Conservation (phyloP, 2,888 invertebrate species). For the Lasioglossum morio region DNA sequence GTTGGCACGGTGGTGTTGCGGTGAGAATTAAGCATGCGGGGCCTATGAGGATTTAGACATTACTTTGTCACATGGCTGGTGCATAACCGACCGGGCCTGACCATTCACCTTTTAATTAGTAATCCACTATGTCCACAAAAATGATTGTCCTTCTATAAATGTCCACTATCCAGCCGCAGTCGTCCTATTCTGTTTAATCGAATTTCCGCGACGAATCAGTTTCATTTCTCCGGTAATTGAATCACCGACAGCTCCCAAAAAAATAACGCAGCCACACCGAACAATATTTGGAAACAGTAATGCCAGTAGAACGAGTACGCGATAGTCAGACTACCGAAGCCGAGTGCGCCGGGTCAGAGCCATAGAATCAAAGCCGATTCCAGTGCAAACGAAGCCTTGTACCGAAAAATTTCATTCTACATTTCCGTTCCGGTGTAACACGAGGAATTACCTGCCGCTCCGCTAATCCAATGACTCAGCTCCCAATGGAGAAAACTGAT, state of each 20-base stretch:
- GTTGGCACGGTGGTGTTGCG: conserved; percentile 16
- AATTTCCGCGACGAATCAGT: background rate
- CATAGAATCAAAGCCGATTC: background rate
- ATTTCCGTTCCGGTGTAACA: conserved; percentile 5
- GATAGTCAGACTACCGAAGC: background rate
- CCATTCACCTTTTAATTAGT: background rate
- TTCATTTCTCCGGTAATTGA: background rate
- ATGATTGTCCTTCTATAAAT: background rate
- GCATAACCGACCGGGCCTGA: accelerated
- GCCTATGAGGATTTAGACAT: background rate
- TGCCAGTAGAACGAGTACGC: background rate
- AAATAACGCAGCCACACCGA: background rate
- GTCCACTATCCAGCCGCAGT: background rate
- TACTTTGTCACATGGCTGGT: background rate
- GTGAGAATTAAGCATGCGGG: conserved; percentile 2
- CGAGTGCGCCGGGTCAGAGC: background rate
- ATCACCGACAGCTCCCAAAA: background rate
- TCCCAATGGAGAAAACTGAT: background rate
- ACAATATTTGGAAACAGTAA: background rate
- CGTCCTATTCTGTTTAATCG: background rate
- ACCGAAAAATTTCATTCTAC: conserved; percentile 15
- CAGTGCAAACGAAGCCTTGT: conserved; percentile 19
- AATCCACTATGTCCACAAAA: background rate
- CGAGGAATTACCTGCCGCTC: conserved; percentile 17
- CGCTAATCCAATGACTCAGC: conserved; percentile 1